Conservation (phyloP, 2,888 invertebrate species). For the Acheta domesticus region DNA sequence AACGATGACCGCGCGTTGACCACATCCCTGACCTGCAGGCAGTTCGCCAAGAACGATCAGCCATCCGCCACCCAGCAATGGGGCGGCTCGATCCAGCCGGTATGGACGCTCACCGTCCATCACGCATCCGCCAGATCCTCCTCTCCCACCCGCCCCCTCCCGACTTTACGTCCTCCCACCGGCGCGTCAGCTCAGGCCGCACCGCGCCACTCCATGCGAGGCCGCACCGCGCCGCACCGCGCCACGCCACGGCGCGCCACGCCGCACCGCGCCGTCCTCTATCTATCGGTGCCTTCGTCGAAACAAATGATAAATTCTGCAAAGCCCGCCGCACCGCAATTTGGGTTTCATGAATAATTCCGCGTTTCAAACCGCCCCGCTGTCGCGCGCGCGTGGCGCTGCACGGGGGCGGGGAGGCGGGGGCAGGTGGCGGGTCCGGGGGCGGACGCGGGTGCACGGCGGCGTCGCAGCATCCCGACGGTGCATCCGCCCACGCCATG, state of each 20-base stretch:
- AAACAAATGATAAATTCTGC: slow-evolving; percentile 18
- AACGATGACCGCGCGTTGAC: background rate
- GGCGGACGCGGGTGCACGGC: background rate
- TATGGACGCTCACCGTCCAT: background rate
- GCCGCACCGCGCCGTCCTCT: background rate
- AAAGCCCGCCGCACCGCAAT: slow-evolving; percentile 18
- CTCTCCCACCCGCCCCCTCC: background rate
- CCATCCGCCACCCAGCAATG: too few relatives aligned
- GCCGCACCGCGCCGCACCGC: background rate
- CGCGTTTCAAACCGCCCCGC: slow-evolving; percentile 9
- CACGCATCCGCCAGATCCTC: slow-evolving; percentile 20
- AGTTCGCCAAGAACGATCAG: too few relatives aligned
- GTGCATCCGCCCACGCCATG: too few relatives aligned
- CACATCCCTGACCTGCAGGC: too few relatives aligned
- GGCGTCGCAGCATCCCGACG: too few relatives aligned
- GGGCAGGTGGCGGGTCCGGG: background rate
- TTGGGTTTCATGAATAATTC: slow-evolving; percentile 18
- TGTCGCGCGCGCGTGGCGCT: background rate
- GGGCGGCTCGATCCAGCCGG: too few relatives aligned
- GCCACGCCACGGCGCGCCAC: background rate
- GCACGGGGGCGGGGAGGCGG: background rate
- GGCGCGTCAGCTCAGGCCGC: background rate
- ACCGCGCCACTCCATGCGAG: background rate
- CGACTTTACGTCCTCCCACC: background rate
- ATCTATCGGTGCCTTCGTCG: slow-evolving; percentile 12